Percentiles rank a stretch among this genome's conserved stretches.
These are phyloP conservation scores for Panagrolaimus sp. DNA, from an alignment of 1,140 invertebrate genomes.

Conservation along the genomic window DNA sequence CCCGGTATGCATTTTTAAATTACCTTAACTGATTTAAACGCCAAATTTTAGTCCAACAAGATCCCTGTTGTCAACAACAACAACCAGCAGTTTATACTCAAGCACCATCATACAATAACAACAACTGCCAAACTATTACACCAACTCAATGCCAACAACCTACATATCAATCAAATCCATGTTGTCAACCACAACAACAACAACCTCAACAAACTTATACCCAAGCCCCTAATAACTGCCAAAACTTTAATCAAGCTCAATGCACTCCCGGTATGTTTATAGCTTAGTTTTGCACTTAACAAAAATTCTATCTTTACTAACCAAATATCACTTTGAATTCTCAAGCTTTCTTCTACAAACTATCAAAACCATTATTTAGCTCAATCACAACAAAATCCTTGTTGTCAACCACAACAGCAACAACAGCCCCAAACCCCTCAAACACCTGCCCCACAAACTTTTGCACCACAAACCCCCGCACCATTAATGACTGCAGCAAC, in stretches of 20 bases:
- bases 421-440: not conserved
- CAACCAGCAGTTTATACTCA: not conserved
- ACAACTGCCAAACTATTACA: not conserved
- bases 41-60: not conserved
- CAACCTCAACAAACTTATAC: constrained; percentile 6
- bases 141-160: not conserved
- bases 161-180: not conserved
- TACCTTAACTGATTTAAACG: not conserved
- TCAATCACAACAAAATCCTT: not conserved
- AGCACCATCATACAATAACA: not conserved
- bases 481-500: no score
- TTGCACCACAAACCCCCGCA: not conserved
- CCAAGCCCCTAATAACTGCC: constrained; percentile 9
- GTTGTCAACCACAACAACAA: constrained; percentile 10
- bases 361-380: no score
- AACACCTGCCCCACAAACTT: not conserved
- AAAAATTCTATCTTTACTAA: no score
- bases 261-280: not conserved
- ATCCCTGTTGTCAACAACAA: constrained; percentile 11
- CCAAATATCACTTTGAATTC: no score
- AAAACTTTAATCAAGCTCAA: constrained; percentile 1
- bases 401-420: not conserved
- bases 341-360: no score
- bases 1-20: not conserved
- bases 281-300: no score